Base-by-base conservation (phyloP, 2,888 invertebrate genomes). In the Stenolophus ochropezus region DNA sequence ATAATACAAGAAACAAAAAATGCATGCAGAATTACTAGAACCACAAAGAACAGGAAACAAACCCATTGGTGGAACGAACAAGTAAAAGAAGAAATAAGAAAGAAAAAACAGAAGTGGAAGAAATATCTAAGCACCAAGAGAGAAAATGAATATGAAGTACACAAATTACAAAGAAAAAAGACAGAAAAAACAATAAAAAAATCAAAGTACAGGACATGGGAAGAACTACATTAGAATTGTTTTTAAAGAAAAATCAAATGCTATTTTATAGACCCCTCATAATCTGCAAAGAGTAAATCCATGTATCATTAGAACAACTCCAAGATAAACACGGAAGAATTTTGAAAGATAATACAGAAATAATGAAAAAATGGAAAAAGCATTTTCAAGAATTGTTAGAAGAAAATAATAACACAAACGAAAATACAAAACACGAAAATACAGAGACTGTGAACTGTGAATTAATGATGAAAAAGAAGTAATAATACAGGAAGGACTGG, bases 41-140 rank as follows among this genome's bases (percentile, higher is more conserved):
- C 8, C 11, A 65, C 14, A 25, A 14, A 23, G 1, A 65, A 25
- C 23, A 65, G 23, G 23, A 65, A 65, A 65, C 65, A 71, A 33
- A 71, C 71, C 42, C 71, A 71, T 16, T 71, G 71, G 71, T 71
- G 71, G 71, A 71, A 71, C 33, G 11, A 71, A n/a, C 8, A 11
- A 16, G 18, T 71, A 71, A 71, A 71, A 71, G 20, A 14, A 71
- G 71, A 71, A 5, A 11, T 71, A 33, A 71, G 33, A 71, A 71
- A 42, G 42, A 42, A 71, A 14, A 14, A 49, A 49, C 49, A 49
- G 11, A 49, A n/a, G 11, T 49, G 49, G 11, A 49, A 49, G 11
- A 49, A 49, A 8, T 56, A 18, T 8, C 18, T 56, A 16, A 56
- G 16, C 16, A 56, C 53, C 3, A 56, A 56, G 16, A 18, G 16